Percentiles rank a stretch among this genome's conserved stretches.
Evolutionary conservation across 2,797 vertebrate species (phyloP).

Genomic region (Poecile montanus): DNA sequence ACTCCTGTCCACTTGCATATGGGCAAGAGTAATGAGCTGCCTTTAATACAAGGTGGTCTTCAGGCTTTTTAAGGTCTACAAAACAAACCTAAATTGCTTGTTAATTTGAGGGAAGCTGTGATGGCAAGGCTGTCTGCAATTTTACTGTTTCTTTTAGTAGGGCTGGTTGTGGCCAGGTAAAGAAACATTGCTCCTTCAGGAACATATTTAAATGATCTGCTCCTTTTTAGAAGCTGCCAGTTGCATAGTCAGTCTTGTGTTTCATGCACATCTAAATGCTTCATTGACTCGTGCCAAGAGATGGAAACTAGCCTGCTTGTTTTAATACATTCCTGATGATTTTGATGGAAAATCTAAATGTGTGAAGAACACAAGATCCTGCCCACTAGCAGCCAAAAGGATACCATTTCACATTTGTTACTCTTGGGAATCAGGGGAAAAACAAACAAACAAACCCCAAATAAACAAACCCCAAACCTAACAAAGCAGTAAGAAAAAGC

Average conservation of each 20-base stretch:
- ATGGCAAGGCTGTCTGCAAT: background rate
- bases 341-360: slow-evolving; percentile 8
- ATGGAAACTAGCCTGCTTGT: slow-evolving; percentile 2
- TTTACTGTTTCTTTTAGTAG: background rate
- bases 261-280: background rate
- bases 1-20: background rate
- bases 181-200: background rate
- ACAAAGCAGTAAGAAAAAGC: background rate
- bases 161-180: background rate
- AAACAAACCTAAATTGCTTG: background rate
- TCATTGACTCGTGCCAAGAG: background rate
- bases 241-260: background rate
- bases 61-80: background rate
- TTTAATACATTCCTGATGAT: slow-evolving; percentile 14
- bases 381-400: background rate
- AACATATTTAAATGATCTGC: background rate
- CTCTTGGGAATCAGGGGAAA: background rate
- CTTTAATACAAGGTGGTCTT: background rate
- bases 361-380: slow-evolving; percentile 19
- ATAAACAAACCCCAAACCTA: background rate
- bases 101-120: background rate
- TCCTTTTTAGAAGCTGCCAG: background rate
- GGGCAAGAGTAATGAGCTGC: background rate
- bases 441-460: background rate
- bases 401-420: slow-evolving; percentile 2